Base-by-base conservation (phyloP, 2,113 vertebrate species). In the Nettapus auritus region DNA sequence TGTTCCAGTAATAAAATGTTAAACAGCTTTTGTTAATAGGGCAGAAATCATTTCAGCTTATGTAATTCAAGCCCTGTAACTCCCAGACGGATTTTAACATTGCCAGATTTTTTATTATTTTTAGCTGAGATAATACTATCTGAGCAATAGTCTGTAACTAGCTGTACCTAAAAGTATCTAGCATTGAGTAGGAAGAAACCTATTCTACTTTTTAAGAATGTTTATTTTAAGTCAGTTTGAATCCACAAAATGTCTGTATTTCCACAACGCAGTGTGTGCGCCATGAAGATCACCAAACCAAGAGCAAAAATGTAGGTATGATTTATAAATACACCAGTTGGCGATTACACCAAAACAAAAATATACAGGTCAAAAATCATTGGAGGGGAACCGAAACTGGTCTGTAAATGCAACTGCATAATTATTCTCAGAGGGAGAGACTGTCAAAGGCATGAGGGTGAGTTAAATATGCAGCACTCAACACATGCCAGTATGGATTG, bases 31-130 rank as follows among this genome's bases (percentile, higher is more conserved):
- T 94, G 44, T 59, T 71, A 91, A 81, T 52, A 63, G 38, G 33
- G 46, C 26, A 95, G 60, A 90, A 96, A 93, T 71, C 11, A 91
- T 88, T 93, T 94, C 74, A 94, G 64, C 31, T 92, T 82, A 88
- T 64, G 73, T 40, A 88, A 91, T 80, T 91, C 73, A 90, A 86
- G 52, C 17, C 21, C 28, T 82, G 4, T 62, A 94, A 92, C 59
- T 93, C 69, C 28, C 78, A 79, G 29, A 86, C 85, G 53, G 20
- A 94, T 64, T 86, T 94, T 60, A 68, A 74, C 23, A 56, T 3
- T 60, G 69, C 17, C 86, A 92, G 82, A n/a, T 29, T 31, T 82
- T 82, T 59, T 87, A 42, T 76, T 81, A 59, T 94, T 95, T 96
- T 95, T 95, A 93, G 76, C 82, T 80, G 33, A 90, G 56, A 71